Conservation (phyloP, 2,113 vertebrate genomes). For the Neoarius graeffei region DNA sequence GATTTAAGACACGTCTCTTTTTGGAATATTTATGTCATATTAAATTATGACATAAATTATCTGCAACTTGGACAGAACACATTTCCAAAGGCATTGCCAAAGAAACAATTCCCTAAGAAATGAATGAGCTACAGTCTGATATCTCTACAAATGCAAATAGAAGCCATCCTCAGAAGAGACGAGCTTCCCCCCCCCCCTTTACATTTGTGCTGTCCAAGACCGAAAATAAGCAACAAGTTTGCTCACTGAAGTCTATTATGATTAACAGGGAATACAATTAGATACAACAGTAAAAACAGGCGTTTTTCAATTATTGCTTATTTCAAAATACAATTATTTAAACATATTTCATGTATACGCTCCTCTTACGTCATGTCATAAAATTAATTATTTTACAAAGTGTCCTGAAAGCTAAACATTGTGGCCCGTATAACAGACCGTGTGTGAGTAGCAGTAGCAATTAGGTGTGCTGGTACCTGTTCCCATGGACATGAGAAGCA, state of each 20-base stretch:
- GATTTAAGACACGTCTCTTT: not conserved
- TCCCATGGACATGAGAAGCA: conserved; percentile 95
- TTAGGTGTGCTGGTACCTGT: conserved; percentile 79
- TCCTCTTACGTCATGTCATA: not conserved
- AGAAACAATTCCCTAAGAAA: not conserved
- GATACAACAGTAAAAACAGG: not conserved
- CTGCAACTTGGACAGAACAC: not conserved
- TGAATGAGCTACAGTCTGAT: not conserved
- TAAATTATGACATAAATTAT: not conserved
- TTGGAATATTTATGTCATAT: not conserved
- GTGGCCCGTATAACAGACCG: not conserved
- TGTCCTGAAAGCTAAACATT: not conserved
- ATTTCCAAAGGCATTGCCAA: not conserved
- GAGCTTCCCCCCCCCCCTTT: not conserved
- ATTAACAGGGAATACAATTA: not conserved
- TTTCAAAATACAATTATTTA: not conserved
- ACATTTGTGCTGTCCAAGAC: not conserved
- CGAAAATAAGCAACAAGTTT: not conserved
- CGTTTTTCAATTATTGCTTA: not conserved
- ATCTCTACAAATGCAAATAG: not conserved
- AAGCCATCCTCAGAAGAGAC: not conserved
- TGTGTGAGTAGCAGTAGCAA: not conserved
- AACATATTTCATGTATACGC: not conserved
- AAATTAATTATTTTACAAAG: not conserved
- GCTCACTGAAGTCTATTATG: not conserved